A percentile compares a stretch with the other conserved stretches of the same genome.
Conservation (phyloP, 2,888 invertebrate species). For the Drosophila borealis region DNA sequence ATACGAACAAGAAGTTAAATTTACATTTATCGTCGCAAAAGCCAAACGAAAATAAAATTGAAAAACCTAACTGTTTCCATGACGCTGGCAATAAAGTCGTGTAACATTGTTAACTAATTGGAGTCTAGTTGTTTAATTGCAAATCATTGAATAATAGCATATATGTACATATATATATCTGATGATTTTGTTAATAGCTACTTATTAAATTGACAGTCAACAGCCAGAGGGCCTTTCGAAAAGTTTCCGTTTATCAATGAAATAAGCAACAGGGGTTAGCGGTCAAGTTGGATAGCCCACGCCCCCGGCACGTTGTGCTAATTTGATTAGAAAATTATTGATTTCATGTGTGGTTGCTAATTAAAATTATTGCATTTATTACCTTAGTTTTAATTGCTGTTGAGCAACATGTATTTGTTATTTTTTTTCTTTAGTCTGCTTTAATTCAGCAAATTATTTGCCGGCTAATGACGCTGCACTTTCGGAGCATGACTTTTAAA, state of each 20-base stretch:
- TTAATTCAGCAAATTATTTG: slow-evolving; percentile 5
- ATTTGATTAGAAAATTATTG: slow-evolving; percentile 53
- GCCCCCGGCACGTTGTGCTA: slow-evolving; percentile 42
- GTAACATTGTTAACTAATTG: slow-evolving; percentile 12
- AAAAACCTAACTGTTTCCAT: slow-evolving; percentile 15
- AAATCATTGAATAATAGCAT: slow-evolving; percentile 1
- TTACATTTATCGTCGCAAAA: slow-evolving; percentile 1
- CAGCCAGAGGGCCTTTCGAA: slow-evolving; percentile 45
- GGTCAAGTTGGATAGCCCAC: slow-evolving; percentile 16
- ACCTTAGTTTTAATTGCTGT: not conserved
- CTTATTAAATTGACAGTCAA: slow-evolving; percentile 28
- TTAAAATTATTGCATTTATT: slow-evolving; percentile 41
- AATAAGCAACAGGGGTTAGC: slow-evolving; percentile 33
- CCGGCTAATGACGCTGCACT: slow-evolving; percentile 32
- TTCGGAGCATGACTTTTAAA: slow-evolving; percentile 15
- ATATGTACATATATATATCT: slow-evolving; percentile 12
- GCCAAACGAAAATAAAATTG: not conserved
- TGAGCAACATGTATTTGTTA: slow-evolving; percentile 5
- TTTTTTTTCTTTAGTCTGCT: not conserved
- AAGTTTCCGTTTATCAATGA: slow-evolving; percentile 61
- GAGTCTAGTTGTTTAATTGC: slow-evolving; percentile 22
- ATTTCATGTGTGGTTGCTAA: slow-evolving; percentile 42
- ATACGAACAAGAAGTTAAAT: not conserved
- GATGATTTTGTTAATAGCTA: slow-evolving; percentile 23
- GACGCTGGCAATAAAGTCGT: not conserved